Percentiles rank a stretch among this genome's conserved stretches.
Conservation (phyloP, 2,797 vertebrate genomes). For the Acipenser ruthenus region DNA sequence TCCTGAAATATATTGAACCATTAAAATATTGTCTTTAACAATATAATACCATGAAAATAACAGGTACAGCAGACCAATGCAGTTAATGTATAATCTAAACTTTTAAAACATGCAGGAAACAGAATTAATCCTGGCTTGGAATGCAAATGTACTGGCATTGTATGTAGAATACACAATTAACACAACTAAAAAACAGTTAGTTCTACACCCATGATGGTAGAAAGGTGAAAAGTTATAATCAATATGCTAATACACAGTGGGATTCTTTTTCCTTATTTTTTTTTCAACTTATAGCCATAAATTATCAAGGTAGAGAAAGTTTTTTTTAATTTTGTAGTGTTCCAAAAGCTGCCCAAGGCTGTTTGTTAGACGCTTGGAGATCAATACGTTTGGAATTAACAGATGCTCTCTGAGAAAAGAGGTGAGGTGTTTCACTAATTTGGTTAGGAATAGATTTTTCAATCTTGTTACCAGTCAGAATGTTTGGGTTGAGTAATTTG, state of each 20-base stretch:
- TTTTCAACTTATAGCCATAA: background rate
- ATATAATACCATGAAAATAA: too few relatives aligned
- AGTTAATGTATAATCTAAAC: too few relatives aligned
- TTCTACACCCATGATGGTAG: background rate
- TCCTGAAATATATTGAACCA: too few relatives aligned
- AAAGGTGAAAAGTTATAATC: background rate
- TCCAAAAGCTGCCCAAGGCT: background rate
- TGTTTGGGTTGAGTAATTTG: too few relatives aligned
- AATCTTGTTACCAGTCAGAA: background rate
- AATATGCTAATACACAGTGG: background rate
- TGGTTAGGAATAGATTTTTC: conserved; percentile 6
- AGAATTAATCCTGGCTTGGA: too few relatives aligned
- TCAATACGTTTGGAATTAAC: conserved; percentile 5
- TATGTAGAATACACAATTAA: too few relatives aligned
- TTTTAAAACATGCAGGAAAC: too few relatives aligned
- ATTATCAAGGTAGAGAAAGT: background rate
- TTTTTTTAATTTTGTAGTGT: background rate
- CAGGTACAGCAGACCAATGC: too few relatives aligned
- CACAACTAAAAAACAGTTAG: too few relatives aligned
- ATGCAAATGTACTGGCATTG: too few relatives aligned
- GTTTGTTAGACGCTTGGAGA: conserved; percentile 4
- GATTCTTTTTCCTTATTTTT: background rate
- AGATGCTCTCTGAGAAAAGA: background rate
- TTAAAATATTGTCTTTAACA: too few relatives aligned
- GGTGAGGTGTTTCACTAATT: conserved; percentile 1